Conservation (phyloP, 2,888 invertebrate species). For the Drosophila atripex region DNA sequence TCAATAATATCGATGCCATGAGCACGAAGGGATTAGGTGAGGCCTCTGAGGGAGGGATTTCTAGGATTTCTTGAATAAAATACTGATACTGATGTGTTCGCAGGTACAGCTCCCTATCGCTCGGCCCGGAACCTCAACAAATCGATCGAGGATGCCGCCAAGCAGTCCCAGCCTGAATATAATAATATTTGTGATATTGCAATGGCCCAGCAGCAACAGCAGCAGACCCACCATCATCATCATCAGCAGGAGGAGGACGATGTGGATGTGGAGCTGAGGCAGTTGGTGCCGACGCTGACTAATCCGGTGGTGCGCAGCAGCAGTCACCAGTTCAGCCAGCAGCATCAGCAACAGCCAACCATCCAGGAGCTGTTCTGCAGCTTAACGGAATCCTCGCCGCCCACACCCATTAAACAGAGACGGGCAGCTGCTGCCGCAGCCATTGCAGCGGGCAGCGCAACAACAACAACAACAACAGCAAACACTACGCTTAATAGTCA, state of each 20-base stretch:
- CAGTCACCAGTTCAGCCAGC: slow-evolving; percentile 27
- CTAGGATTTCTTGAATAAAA: not conserved
- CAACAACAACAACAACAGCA: slow-evolving; percentile 50
- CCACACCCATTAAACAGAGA: slow-evolving; percentile 57
- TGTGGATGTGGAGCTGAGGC: slow-evolving; percentile 65
- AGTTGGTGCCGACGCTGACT: slow-evolving; percentile 69
- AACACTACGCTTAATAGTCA: slow-evolving; percentile 66
- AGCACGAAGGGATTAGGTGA: slow-evolving; percentile 85
- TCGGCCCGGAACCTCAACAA: slow-evolving; percentile 84
- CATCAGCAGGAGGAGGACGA: slow-evolving; percentile 51
- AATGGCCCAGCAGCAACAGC: slow-evolving; percentile 59
- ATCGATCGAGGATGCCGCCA: slow-evolving; percentile 83
- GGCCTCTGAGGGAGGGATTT: not conserved
- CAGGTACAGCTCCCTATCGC: slow-evolving; percentile 75
- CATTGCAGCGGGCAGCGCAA: slow-evolving; percentile 50
- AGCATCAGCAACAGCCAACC: slow-evolving; percentile 43
- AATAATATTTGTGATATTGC: slow-evolving; percentile 78
- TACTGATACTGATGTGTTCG: not conserved
- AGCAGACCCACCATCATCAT: slow-evolving; percentile 40
- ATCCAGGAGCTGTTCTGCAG: slow-evolving; percentile 74
- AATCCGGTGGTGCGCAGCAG: slow-evolving; percentile 59
- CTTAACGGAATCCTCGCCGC: slow-evolving; percentile 63
- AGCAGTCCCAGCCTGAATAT: slow-evolving; percentile 73
- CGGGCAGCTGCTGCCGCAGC: slow-evolving; percentile 45
- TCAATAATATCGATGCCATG: slow-evolving; percentile 86